Evolutionary conservation across 2,797 vertebrate species (phyloP).

Genomic region (Hypotaenidia okinawae): DNA sequence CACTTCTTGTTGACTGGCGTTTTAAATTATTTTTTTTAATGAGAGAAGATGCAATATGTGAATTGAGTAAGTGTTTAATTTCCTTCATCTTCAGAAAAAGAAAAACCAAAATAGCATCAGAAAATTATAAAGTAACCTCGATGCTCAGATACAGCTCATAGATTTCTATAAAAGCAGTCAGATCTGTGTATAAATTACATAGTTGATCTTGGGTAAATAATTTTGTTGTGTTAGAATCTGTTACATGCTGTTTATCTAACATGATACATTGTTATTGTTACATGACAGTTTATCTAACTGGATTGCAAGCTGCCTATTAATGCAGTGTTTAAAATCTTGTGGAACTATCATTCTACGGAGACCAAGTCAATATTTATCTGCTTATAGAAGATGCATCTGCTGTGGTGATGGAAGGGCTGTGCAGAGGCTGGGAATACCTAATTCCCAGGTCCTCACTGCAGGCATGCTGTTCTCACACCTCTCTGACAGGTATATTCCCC

Average conservation of each 20-base stretch:
- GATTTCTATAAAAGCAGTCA: neutral
- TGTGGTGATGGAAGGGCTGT: neutral
- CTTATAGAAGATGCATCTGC: neutral
- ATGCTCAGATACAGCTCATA: neutral
- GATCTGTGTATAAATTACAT: neutral
- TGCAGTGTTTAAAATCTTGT: slow-evolving; percentile 12
- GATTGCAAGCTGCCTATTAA: slow-evolving; percentile 50
- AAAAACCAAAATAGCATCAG: neutral
- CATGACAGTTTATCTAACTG: slow-evolving; percentile 43
- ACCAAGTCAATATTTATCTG: slow-evolving; percentile 45
- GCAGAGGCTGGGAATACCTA: neutral
- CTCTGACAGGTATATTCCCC: neutral
- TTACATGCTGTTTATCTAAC: neutral
- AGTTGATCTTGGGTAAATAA: neutral
- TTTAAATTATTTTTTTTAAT: neutral
- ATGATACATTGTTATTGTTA: too few species aligned
- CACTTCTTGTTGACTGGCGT: neutral
- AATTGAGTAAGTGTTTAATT: neutral
- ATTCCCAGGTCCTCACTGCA: neutral
- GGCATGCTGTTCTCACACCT: rapidly evolving
- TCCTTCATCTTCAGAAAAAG: neutral
- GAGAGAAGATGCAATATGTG: neutral
- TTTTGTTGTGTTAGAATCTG: neutral
- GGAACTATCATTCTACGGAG: neutral
- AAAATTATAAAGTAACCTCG: neutral